Base-by-base conservation (phyloP, 2,888 invertebrate genomes). In the Flexamia atlantica region DNA sequence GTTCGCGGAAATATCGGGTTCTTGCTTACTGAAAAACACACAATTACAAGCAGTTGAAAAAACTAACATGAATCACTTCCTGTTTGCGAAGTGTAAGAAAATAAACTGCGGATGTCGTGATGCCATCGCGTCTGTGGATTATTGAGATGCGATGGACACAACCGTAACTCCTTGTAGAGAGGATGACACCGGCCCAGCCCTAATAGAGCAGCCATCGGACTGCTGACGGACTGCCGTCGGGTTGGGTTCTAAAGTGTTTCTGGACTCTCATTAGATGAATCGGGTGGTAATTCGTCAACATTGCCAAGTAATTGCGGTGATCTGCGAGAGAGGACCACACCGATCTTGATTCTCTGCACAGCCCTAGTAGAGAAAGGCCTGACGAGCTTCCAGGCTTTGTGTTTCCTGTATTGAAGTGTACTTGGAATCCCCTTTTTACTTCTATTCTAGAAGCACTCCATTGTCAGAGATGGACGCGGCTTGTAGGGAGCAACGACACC, bases 181-280 rank as follows among this genome's bases (percentile, higher is more conserved):
- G 64, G 64, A 64, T 30, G 64, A 64, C 64, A 64, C 64, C 64
- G 64, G 30, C 9, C 46, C 46, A 46, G 46, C 46, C 46, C 46
- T 46, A 46, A 46, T 46, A 46, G 46, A 46, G 46, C 46, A 12
- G 12, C 2, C 46, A 46, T 9, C 36, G 46, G 57, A n/a, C 14
- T 10, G 50, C 50, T 14, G 50, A 50, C 50, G n/a, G n/a, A n/a
- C 46, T 46, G 23, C 2, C 10, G 2, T 20, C 3, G 57, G 23
- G 23, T 57, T 1, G 20, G 57, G 23, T 57, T 57, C 57, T 64
- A 14, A 0, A 14, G 30, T 12, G 64, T 28, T 28, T 14, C 14
- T 28, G 25, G 28, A 14, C 12, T 64, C 7, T 28, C 64, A 64
- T 64, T 64, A 28, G 64, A 28, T 12, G 10, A 53, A 17, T 14